Evolutionary conservation across 2,888 invertebrate species (phyloP), one percentile per base, ranked within the genome.

Genomic region (Didymodactylos carnosus): DNA sequence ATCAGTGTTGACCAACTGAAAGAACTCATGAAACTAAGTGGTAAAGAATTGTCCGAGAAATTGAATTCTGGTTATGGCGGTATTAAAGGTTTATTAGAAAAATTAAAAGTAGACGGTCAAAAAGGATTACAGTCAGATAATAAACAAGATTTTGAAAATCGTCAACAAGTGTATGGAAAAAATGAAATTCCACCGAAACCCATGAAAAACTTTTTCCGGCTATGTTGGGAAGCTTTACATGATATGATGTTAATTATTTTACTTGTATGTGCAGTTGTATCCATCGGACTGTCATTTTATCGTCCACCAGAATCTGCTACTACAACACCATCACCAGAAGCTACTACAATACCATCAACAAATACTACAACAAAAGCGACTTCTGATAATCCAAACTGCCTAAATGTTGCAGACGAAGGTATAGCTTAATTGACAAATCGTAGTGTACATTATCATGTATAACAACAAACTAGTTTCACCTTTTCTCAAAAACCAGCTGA

Each of bases 221-320:
- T 95, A 86, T 92, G 94, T 81, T 94, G 94, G 93, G 95, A 95
- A 87, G 94, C 94, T 79, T 87, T 94, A 83, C 94, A 94, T 87
- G 94, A 95, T 87, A 91, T 94, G 80, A 94, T 94, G 80, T 89
- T 95, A 82, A 93, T 94, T 85, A 94, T 95, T 86, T 88, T 95
- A 84, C 90, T 94, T 87, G 91, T 94, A 85, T 93, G 94, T 80
- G 94, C 94, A 16, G 53, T 74, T 23, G 71, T 74, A 35, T 74
- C 74, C 23, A 71, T 74, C 25, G 51, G 53, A 16, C 40, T 74
- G 11, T 74, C 74, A 8, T 74, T 74, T 43, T 72, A 71, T 53
- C 71, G 62, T 1, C 53, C 71, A 62, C 62, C 62, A n/a, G n/a
- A n/a, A n/a, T n/a, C n/a, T n/a, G n/a, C n/a, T n/a, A n/a, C n/a